These are phyloP conservation scores for Antheraea yamamai DNA, from an alignment of 2,888 invertebrate species.

Conservation along the genomic window DNA sequence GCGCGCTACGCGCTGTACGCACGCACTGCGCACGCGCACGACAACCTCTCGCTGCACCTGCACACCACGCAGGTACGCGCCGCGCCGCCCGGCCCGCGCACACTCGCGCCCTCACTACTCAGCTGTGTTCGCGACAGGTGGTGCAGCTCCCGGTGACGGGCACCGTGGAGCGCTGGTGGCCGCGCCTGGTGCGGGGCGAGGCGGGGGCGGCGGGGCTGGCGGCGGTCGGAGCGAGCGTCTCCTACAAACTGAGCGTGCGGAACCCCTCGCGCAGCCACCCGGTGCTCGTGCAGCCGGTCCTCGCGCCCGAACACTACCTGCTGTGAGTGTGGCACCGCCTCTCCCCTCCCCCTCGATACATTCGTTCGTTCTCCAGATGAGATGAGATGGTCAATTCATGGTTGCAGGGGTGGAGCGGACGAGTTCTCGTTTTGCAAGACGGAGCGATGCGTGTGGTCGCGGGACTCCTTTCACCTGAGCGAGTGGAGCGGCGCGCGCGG, in stretches of 20 bases:
- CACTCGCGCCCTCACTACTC: constrained; percentile 9
- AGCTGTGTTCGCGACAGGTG: constrained; percentile 32
- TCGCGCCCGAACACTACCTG: constrained; percentile 28
- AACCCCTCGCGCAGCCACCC: constrained; percentile 87
- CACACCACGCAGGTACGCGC: constrained; percentile 85
- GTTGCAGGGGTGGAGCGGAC: constrained; percentile 28
- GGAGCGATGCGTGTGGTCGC: constrained; percentile 38
- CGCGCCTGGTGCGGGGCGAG: constrained; percentile 37
- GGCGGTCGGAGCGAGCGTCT: constrained; percentile 71
- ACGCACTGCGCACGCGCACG: constrained; percentile 60
- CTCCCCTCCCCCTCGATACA: background rate
- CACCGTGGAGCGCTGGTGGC: constrained; percentile 35
- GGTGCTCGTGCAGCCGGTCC: constrained; percentile 84
- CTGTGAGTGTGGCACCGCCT: constrained; percentile 26
- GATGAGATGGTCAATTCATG: background rate
- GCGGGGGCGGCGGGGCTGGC: constrained; percentile 33
- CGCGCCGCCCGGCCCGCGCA: background rate
- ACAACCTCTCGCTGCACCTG: constrained; percentile 87
- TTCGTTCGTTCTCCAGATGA: background rate
- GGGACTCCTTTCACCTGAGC: constrained; percentile 46
- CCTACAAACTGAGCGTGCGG: constrained; percentile 84
- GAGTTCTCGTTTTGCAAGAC: constrained; percentile 27
- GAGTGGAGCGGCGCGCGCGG: constrained; percentile 46
- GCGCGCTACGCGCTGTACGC: constrained; percentile 32
- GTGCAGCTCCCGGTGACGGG: constrained; percentile 43